Conservation (phyloP, 2,888 invertebrate genomes). For the Sialis lutaria region DNA sequence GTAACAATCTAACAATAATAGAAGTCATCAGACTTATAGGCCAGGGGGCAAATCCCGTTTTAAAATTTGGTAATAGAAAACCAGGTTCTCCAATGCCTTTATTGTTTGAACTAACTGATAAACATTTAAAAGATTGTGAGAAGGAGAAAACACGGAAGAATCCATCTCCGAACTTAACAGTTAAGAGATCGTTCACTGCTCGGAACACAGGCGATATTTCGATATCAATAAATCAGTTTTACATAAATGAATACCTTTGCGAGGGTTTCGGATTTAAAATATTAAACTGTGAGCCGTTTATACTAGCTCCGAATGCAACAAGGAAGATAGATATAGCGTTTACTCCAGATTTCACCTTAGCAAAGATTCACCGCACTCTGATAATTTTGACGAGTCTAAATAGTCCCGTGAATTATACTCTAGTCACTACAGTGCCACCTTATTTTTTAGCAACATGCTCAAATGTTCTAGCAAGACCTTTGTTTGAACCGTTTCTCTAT, state of each 20-base stretch:
- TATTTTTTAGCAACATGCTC: conserved; percentile 52
- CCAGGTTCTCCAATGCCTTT: conserved; percentile 61
- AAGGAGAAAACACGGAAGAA: conserved; percentile 21
- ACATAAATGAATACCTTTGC: conserved; percentile 47
- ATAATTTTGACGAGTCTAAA: conserved; percentile 42
- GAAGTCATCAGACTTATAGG: conserved; percentile 73
- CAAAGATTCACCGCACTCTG: conserved; percentile 48
- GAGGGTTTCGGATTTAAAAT: conserved; percentile 68
- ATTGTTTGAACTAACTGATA: conserved; percentile 56
- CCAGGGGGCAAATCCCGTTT: conserved; percentile 68
- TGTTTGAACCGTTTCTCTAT: conserved; percentile 58
- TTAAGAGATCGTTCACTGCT: conserved; percentile 66
- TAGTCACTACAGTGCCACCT: conserved; percentile 43
- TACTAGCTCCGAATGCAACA: conserved; percentile 51
- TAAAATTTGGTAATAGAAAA: conserved; percentile 75
- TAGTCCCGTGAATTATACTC: conserved; percentile 43
- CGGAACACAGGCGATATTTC: conserved; percentile 82
- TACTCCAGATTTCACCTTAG: conserved; percentile 72
- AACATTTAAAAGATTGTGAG: conserved; percentile 38
- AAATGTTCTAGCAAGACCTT: conserved; percentile 48
- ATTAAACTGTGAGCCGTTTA: conserved; percentile 54
- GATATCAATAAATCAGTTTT: conserved; percentile 52
- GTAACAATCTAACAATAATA: conserved; percentile 86
- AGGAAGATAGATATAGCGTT: conserved; percentile 71
- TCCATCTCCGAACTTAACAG: conserved; percentile 45